phyloP scores from a whole-genome alignment of 2,113 vertebrate genomes.

The Trogon surrucura region DNA sequence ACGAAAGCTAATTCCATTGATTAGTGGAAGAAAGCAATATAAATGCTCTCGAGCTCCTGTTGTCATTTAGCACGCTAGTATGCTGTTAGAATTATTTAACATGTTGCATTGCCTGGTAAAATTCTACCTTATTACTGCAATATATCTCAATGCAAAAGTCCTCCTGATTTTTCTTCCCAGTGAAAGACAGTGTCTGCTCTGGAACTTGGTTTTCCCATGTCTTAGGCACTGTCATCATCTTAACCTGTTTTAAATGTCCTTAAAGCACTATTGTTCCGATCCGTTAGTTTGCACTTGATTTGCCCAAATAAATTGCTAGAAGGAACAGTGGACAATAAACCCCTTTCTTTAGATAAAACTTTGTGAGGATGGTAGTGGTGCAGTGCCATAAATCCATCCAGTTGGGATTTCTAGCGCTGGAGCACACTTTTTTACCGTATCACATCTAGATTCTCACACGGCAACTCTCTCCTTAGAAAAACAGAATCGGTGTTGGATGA shows the following conservation, averaged over 20 bases:
- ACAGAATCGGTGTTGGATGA: background rate
- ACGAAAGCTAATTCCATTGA: constrained; percentile 48
- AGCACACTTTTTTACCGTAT: background rate
- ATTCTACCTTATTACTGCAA: background rate
- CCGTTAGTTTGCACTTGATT: background rate
- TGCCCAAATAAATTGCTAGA: background rate
- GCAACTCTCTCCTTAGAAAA: constrained; percentile 12
- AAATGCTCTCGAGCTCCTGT: constrained; percentile 10
- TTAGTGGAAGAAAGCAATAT: constrained; percentile 23
- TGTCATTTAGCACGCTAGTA: background rate
- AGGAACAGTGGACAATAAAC: background rate
- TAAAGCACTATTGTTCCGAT: background rate
- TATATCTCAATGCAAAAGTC: background rate
- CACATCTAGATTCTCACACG: background rate
- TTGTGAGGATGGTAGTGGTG: background rate
- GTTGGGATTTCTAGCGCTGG: background rate
- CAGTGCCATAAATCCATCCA: background rate
- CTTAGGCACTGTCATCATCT: background rate
- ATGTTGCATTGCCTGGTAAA: background rate
- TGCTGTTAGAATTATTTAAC: background rate
- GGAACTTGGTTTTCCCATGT: background rate
- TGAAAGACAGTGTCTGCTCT: background rate
- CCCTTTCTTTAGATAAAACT: background rate
- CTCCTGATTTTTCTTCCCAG: background rate
- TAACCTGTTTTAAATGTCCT: background rate